Percentiles rank a stretch among this genome's conserved stretches.
These are phyloP conservation scores for Athetis lepigone DNA, from an alignment of 2,888 invertebrate species.

Conservation along the genomic window DNA sequence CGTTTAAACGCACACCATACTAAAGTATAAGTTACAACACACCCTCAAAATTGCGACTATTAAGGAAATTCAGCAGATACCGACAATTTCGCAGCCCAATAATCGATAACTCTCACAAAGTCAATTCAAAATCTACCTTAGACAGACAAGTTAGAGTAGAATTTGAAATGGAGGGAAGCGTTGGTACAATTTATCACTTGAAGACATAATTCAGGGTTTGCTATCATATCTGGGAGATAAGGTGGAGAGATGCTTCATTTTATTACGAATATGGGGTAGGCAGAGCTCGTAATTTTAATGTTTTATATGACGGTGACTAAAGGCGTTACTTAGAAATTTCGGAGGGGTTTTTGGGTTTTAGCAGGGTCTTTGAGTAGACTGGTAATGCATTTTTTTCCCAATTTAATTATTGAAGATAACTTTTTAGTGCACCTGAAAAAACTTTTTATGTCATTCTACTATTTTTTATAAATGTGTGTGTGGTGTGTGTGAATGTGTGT, in stretches of 20 bases:
- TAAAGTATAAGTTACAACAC: slow-evolving; percentile 21
- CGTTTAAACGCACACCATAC: slow-evolving; percentile 15
- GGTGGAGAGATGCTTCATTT: slow-evolving; percentile 35
- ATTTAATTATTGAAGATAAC: too few relatives aligned
- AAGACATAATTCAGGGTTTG: slow-evolving; percentile 67
- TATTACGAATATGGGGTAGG: slow-evolving; percentile 45
- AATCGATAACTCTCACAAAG: slow-evolving; percentile 39
- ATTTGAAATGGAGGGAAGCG: slow-evolving; percentile 4
- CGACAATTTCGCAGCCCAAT: slow-evolving; percentile 44
- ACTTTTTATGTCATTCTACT: too few relatives aligned
- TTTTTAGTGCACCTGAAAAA: too few relatives aligned
- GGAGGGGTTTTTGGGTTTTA: not conserved
- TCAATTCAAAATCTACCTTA: slow-evolving; percentile 37
- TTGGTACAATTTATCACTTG: slow-evolving; percentile 69
- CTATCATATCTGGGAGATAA: slow-evolving; percentile 69
- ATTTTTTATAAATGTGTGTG: too few relatives aligned
- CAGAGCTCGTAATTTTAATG: slow-evolving; percentile 39
- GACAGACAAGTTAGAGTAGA: not conserved
- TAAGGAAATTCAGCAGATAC: slow-evolving; percentile 47
- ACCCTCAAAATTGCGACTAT: slow-evolving; percentile 37
- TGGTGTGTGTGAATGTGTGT: too few relatives aligned
- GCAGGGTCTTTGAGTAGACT: too few relatives aligned
- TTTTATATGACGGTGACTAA: slow-evolving; percentile 13
- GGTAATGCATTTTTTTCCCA: too few relatives aligned
- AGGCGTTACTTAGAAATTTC: slow-evolving; percentile 12